These are phyloP conservation scores for Teleogryllus oceanicus DNA, from an alignment of 2,888 invertebrate species.

Conservation along the genomic window DNA sequence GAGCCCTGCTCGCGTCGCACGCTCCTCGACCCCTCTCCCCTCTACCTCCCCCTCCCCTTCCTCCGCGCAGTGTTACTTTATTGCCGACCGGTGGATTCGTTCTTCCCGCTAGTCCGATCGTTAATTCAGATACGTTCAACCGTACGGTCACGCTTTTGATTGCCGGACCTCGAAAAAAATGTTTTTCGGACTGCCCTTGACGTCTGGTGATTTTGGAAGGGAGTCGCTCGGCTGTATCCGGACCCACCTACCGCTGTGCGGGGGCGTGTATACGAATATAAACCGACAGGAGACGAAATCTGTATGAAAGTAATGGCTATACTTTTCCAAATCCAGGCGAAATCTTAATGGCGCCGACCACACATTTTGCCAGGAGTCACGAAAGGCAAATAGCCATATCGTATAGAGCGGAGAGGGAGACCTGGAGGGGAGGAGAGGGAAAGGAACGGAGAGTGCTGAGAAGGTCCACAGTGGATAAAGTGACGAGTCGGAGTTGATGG, in stretches of 20 bases:
- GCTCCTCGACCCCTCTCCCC: no score
- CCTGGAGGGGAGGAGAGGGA: no score
- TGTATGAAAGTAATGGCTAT: conserved; percentile 3
- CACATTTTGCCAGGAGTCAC: neutral
- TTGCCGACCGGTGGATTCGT: neutral
- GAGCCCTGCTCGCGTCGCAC: neutral
- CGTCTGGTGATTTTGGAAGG: neutral
- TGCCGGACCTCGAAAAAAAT: neutral
- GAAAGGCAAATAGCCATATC: conserved; percentile 18
- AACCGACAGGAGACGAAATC: conserved; percentile 1
- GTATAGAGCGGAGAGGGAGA: neutral
- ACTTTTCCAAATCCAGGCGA: conserved; percentile 1
- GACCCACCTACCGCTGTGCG: neutral
- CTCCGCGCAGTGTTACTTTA: no score
- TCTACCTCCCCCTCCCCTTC: no score
- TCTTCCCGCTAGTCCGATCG: neutral
- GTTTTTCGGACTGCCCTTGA: neutral
- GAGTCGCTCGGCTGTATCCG: neutral
- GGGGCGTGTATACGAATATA: neutral
- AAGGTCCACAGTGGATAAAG: no score
- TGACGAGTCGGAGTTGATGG: no score
- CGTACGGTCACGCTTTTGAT: neutral
- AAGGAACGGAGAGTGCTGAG: no score
- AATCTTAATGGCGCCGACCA: conserved; percentile 18
- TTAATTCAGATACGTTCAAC: neutral